Base-by-base conservation (phyloP, 2,797 vertebrate genomes). In the Knipowitschia caucasica region DNA sequence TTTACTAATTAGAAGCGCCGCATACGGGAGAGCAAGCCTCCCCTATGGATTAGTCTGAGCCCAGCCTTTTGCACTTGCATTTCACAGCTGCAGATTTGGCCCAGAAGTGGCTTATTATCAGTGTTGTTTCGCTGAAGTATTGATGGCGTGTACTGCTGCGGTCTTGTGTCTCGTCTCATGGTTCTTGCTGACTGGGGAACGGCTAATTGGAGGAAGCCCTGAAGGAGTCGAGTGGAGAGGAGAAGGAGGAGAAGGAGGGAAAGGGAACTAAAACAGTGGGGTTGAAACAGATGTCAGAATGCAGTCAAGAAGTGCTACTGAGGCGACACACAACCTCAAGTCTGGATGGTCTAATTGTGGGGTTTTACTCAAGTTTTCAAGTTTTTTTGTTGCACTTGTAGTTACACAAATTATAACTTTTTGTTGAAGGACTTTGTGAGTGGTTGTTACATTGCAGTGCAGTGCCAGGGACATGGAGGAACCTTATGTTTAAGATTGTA, bases 161-260 rank as follows among this genome's bases (percentile, higher is more conserved):
- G 62, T 73, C 73, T 73, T 82, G 66, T 74, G 69, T 73, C 64
- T 69, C 67, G 73, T 80, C 81, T 73, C 58, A 65, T 62, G 83
- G 86, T 83, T 82, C 63, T 84, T 86, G 75, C 82, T 86, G 84
- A 82, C 80, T 84, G 54, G 79, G 77, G 83, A 80, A 55, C 40
- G 17, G 63, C 79, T 91, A 89, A 90, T 90, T 89, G 84, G 86
- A 86, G 80, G 77, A 87, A 86, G 76, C 81, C 83, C 86, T 82
- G 70, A 59, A 85, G 81, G 77, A 80, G 78, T 62, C 38, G 63
- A 74, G 68, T 68, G 44, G 62, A 43, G 40, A 55, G 50, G 43
- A 56, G 56, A 17, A 29, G 56, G 69, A 46, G 43, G 55, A 61
- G 20, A 29, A 50, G 66, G 52, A 34, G 35, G 29, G 10, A 38